These are phyloP conservation scores for Mechanitis mazaeus DNA, from an alignment of 2,888 invertebrate species.

Conservation along the genomic window DNA sequence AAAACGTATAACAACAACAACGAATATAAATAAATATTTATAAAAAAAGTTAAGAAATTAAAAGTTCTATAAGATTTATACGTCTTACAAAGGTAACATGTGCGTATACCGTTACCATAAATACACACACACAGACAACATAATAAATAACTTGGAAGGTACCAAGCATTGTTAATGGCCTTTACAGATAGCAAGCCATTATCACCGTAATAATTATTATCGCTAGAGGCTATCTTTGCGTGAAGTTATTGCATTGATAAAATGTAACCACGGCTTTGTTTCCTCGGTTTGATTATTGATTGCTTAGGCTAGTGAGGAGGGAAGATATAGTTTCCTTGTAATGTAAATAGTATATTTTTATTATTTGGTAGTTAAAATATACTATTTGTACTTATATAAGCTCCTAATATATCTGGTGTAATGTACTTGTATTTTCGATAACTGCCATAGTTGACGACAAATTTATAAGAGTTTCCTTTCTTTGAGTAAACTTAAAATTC, in stretches of 20 bases:
- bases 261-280: slow-evolving; percentile 21
- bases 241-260: slow-evolving; percentile 22
- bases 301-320: slow-evolving; percentile 14
- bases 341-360: slow-evolving; percentile 2
- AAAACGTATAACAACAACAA: too few species aligned
- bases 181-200: slow-evolving; percentile 27
- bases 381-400: too few species aligned
- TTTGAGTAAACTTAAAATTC: slow-evolving; percentile 30
- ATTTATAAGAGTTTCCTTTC: slow-evolving; percentile 34
- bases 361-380: slow-evolving; percentile 12
- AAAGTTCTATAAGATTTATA: not conserved
- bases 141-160: slow-evolving; percentile 32
- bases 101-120: slow-evolving; percentile 8
- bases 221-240: slow-evolving; percentile 21
- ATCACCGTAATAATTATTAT: slow-evolving; percentile 26
- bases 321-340: not conserved
- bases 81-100: not conserved
- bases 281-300: slow-evolving; percentile 21
- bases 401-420: too few species aligned
- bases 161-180: slow-evolving; percentile 29
- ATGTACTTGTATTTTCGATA: too few species aligned
- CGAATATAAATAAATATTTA: too few species aligned
- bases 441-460: slow-evolving; percentile 41
- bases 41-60: not conserved
- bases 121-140: slow-evolving; percentile 28